phyloP scores from a whole-genome alignment of 2,797 vertebrate species.

The Sebastes nivosus region DNA sequence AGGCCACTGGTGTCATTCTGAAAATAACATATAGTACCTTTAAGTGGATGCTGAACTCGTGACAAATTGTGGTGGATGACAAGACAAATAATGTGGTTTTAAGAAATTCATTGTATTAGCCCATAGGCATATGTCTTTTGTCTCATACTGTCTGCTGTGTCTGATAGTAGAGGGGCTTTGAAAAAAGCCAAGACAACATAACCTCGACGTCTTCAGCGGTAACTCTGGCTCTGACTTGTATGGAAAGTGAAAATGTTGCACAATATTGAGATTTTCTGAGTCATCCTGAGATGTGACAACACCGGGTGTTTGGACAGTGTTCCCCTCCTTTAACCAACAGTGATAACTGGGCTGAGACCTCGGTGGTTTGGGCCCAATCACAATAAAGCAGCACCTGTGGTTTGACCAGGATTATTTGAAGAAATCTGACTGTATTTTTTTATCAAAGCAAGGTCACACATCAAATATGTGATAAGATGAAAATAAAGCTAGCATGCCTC shows the following conservation, averaged over 20 bases:
- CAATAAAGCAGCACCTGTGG: background rate
- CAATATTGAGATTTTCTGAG: constrained; percentile 29
- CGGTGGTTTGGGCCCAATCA: background rate
- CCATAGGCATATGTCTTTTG: background rate
- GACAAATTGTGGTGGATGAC: background rate
- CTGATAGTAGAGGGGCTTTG: background rate
- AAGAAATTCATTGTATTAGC: background rate
- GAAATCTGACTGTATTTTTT: background rate
- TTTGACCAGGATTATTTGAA: background rate
- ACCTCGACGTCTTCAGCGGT: background rate
- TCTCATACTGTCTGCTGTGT: background rate
- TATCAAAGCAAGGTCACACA: background rate
- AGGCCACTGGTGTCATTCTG: background rate
- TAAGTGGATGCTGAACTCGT: background rate
- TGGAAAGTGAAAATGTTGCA: constrained; percentile 7
- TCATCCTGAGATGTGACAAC: constrained; percentile 20
- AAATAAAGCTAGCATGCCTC: background rate
- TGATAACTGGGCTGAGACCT: constrained; percentile 9
- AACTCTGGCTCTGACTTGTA: background rate
- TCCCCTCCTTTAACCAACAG: constrained; percentile 50
- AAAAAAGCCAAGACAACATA: background rate
- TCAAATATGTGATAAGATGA: constrained; percentile 16
- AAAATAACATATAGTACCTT: background rate
- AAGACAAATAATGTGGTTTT: background rate
- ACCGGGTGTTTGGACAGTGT: constrained; percentile 4